phyloP scores from a whole-genome alignment of 2,113 vertebrate genomes.

The Cyprinodon tularosa region DNA sequence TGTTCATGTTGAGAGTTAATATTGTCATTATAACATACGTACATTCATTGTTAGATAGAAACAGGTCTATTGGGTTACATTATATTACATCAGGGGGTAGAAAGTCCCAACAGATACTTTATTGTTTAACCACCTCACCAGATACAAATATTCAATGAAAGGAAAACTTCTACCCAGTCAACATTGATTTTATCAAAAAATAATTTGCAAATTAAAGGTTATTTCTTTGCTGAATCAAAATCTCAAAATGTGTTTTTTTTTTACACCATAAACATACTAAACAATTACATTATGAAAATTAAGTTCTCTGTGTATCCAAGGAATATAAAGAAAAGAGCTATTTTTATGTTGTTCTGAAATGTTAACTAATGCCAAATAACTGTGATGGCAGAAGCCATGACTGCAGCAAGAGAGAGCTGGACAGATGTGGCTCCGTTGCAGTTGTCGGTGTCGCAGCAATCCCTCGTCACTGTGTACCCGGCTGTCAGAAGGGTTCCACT shows the following conservation, averaged over 20 bases:
- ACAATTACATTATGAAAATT: neutral
- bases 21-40: too few relatives aligned
- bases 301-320: neutral
- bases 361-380: neutral
- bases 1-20: too few relatives aligned
- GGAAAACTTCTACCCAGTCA: neutral
- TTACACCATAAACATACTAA: neutral
- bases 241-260: neutral
- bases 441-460: conserved; percentile 48
- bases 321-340: neutral
- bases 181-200: neutral
- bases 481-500: conserved; percentile 30
- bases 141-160: neutral
- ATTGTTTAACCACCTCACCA: too few relatives aligned
- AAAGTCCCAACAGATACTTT: too few relatives aligned
- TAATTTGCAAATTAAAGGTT: neutral
- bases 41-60: too few relatives aligned
- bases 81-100: too few relatives aligned
- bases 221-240: neutral
- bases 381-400: conserved; percentile 21
- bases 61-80: too few relatives aligned
- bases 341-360: conserved; percentile 1
- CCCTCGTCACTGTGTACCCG: conserved; percentile 39
- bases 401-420: conserved; percentile 37
- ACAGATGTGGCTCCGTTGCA: conserved; percentile 53